Evolutionary conservation across 2,113 vertebrate species (phyloP), one percentile per base, ranked within the genome.

Genomic region (Bambusicola thoracicus): DNA sequence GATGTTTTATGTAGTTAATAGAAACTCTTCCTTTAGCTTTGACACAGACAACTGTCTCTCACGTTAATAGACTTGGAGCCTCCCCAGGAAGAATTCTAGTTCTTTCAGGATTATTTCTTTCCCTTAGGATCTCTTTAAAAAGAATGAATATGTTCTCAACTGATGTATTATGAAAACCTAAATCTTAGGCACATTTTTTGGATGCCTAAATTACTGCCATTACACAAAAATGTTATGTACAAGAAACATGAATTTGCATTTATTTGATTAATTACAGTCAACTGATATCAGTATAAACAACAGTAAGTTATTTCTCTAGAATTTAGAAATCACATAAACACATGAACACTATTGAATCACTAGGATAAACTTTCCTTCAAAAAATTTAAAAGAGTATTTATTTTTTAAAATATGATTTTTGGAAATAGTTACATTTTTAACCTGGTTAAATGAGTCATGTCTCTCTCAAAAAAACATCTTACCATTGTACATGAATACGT

Each of bases 1-100:
- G 3, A 4, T 3, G 2, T 3, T 41, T 75, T 72, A 36, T 10
- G 32, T 2, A 17, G 6, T 40, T 19, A 10, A 4, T 8, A 49
- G 63, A 8, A 87, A 7, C 7, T 32, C 0, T 66, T 69, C 8
- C 49, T 10, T 38, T 68, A 43, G n/a, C n/a, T 85, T 69, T 76
- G 27, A 4, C 20, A 27, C 15, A 51, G 29, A 20, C 8, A 65
- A 7, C 6, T 48, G 4, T 43, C 13, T 10, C 10, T 61, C 30
- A 18, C 24, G 25, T 78, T 65, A 72, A 53, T 0, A 77, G 30
- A 49, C 6, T 9, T 58, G 7, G 1, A 85, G 3, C 12, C 11
- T 66, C 81, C 36, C 43, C 9, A 53, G 49, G 8, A 62, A 72
- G 2, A 1, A 2, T 48, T 76, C 30, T 62, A 62, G 3, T 22